Evolutionary conservation across 1,140 invertebrate genomes (phyloP).

Genomic region (Ceratitis capitata): DNA sequence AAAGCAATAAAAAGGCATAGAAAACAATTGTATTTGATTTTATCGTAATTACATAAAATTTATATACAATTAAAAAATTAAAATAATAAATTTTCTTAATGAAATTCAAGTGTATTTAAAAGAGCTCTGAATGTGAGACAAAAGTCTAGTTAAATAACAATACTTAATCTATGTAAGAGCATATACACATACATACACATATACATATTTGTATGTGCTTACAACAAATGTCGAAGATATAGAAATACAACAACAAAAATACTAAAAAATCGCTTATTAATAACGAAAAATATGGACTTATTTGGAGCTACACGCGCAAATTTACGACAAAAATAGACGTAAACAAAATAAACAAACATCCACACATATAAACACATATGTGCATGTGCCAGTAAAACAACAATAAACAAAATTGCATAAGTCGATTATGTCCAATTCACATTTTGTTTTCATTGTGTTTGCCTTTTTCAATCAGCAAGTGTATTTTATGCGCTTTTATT

Average conservation of each 20-base stretch:
- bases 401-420: conserved; percentile 29
- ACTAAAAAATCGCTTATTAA: too few species aligned
- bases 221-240: too few species aligned
- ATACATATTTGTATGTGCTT: neutral
- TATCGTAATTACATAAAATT: neutral
- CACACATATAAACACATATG: neutral
- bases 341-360: neutral
- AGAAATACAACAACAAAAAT: too few species aligned
- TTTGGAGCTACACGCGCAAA: too few species aligned
- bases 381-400: neutral
- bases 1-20: neutral
- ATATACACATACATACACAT: neutral
- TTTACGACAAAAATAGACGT: too few species aligned
- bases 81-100: neutral
- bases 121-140: too few species aligned
- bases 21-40: neutral
- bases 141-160: too few species aligned
- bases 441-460: conserved; percentile 28
- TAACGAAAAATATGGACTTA: too few species aligned
- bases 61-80: neutral
- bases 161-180: neutral
- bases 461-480: conserved; percentile 21
- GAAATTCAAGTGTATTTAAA: too few species aligned
- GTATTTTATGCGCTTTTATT: neutral
- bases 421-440: conserved; percentile 20